Base-by-base conservation (phyloP, 2,113 vertebrate genomes). In the Hippocampus abdominalis region DNA sequence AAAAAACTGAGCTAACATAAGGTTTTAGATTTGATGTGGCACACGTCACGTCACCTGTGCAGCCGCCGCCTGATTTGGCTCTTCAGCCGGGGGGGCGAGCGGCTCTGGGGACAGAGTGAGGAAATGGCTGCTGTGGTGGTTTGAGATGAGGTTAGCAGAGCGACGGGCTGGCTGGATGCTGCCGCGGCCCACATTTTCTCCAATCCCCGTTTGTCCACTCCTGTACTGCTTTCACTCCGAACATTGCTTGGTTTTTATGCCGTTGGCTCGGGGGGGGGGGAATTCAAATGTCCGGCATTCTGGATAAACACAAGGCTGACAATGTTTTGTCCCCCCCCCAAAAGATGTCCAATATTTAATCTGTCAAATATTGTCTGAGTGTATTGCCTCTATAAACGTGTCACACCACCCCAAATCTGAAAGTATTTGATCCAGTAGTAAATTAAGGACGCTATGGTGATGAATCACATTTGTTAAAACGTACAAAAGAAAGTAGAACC, bases 211-310 rank as follows among this genome's bases (percentile, higher is more conserved):
- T 86, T 90, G 84, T 89, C 80, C 77, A 70, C 86, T 90, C 87
- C 76, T 83, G 80, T 81, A 84, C 86, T 84, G 87, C 77, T 80
- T 88, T 87, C 84, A 71, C 77, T 70, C 76, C 87, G 81, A 90
- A 86, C 91, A 87, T 88, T 86, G 88, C 89, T 89, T 90, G 85
- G 89, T 89, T 89, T 87, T 88, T 53, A 64, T 25, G 63, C 2
- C 13, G 8, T 16, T 44, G 6, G n/a, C n/a, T 15, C 6, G 8
- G n/a, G 12, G 42, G 23, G 15, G 42, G 42, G 23, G 9, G 1
- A 10, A 36, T 21, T 11, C 4, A 11, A 11, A 42, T 29, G 5
- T 85, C 72, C 81, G 83, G 74, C 77, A 68, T 81, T 80, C 79
- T 84, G 79, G 76, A 64, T 69, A 81, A 83, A 85, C 79, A 85